Evolutionary conservation across 2,797 vertebrate genomes (phyloP).

Genomic region (Lagodon rhomboides): DNA sequence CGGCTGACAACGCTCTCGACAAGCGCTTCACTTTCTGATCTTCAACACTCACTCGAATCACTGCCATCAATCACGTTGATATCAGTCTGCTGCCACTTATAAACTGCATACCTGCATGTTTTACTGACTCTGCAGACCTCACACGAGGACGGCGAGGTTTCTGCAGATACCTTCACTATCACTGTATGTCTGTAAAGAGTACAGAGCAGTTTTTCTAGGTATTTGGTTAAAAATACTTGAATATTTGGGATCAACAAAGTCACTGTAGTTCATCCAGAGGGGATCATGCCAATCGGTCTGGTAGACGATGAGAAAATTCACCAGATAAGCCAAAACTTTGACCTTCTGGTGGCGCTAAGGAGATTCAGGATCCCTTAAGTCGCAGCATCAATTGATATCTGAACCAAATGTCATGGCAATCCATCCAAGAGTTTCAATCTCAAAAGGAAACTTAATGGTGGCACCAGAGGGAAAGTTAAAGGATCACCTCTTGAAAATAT

Average conservation of each 20-base stretch:
- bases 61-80: slow-evolving; percentile 38
- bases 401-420: background rate
- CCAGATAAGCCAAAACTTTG: background rate
- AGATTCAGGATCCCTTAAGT: background rate
- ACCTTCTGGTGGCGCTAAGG: background rate
- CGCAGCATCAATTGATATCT: background rate
- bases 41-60: slow-evolving; percentile 25
- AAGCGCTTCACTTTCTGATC: slow-evolving; percentile 34
- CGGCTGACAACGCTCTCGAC: slow-evolving; percentile 8
- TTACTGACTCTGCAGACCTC: background rate
- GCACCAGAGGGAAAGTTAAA: no score
- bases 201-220: no score
- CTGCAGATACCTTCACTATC: background rate
- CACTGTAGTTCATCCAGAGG: background rate
- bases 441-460: no score
- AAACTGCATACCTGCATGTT: background rate
- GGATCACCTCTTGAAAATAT: background rate
- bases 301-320: background rate
- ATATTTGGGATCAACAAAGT: no score
- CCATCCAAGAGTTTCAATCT: background rate
- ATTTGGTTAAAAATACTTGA: background rate
- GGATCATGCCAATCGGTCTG: background rate
- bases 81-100: background rate
- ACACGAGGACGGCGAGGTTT: background rate
- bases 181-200: background rate